Percentiles rank a stretch among this genome's conserved stretches.
phyloP scores from a whole-genome alignment of 2,888 invertebrate genomes.

The Dugesia japonica region DNA sequence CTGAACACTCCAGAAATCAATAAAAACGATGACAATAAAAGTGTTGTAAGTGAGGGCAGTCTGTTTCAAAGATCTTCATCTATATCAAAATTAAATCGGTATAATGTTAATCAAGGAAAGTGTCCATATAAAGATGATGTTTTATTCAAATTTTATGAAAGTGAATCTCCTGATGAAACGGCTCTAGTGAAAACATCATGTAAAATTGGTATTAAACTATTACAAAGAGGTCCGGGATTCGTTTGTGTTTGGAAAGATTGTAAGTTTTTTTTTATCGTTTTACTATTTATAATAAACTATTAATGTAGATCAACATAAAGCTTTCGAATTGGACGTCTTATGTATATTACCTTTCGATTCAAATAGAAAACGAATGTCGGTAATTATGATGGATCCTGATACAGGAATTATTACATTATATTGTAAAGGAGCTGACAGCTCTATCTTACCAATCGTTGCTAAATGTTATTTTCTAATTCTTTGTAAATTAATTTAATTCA shows the following conservation, averaged over 20 bases:
- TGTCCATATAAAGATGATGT: slow-evolving; percentile 45
- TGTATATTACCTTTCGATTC: slow-evolving; percentile 76
- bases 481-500: too few species aligned
- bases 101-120: not conserved
- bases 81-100: not conserved
- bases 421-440: slow-evolving; percentile 58
- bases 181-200: slow-evolving; percentile 82
- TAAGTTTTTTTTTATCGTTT: slow-evolving; percentile 30
- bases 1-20: not conserved
- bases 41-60: not conserved
- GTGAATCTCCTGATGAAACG: slow-evolving; percentile 62
- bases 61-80: not conserved
- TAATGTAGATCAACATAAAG: slow-evolving; percentile 42
- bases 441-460: not conserved
- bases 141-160: slow-evolving; percentile 22
- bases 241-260: slow-evolving; percentile 59
- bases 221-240: slow-evolving; percentile 61
- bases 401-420: slow-evolving; percentile 51
- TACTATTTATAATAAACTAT: not conserved
- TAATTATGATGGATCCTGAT: slow-evolving; percentile 60
- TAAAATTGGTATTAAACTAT: slow-evolving; percentile 63
- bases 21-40: not conserved
- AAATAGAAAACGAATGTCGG: slow-evolving; percentile 83
- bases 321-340: slow-evolving; percentile 45
- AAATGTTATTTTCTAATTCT: not conserved